These are phyloP conservation scores for Drosophila orena DNA, from an alignment of 1,140 invertebrate species.

Conservation along the genomic window DNA sequence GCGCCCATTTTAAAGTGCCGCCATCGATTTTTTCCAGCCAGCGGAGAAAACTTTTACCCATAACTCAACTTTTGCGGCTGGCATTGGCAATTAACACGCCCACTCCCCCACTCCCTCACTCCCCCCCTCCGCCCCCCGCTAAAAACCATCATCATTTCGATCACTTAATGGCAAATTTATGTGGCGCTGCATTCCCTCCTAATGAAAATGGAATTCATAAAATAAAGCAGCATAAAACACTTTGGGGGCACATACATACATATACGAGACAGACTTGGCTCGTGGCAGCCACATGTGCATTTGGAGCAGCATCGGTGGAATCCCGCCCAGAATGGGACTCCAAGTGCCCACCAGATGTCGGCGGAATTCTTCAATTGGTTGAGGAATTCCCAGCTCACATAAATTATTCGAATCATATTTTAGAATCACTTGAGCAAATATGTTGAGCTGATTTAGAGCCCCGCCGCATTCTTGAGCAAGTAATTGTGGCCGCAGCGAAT, in stretches of 20 bases:
- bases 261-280: slow-evolving; percentile 9
- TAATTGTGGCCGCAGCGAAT: slow-evolving; percentile 7
- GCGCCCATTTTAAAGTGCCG: slow-evolving; percentile 44
- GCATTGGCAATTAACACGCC: slow-evolving; percentile 55
- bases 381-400: slow-evolving; percentile 21
- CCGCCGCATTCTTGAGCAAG: background rate
- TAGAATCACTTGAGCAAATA: slow-evolving; percentile 16
- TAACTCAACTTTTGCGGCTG: slow-evolving; percentile 53
- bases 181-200: slow-evolving; percentile 57
- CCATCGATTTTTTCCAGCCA: slow-evolving; percentile 37
- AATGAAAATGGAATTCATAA: slow-evolving; percentile 65
- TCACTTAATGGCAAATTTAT: slow-evolving; percentile 64
- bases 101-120: background rate
- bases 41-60: slow-evolving; percentile 10
- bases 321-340: slow-evolving; percentile 13
- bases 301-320: slow-evolving; percentile 4
- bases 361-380: background rate
- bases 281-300: slow-evolving; percentile 51
- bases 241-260: slow-evolving; percentile 12
- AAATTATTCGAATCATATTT: slow-evolving; percentile 51
- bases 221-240: slow-evolving; percentile 42
- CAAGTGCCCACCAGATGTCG: slow-evolving; percentile 19
- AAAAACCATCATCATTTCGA: slow-evolving; percentile 29
- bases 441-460: slow-evolving; percentile 2
- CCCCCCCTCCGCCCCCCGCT: background rate